Percentiles rank a stretch among this genome's conserved stretches.
phyloP scores from a whole-genome alignment of 2,113 vertebrate genomes.

The Todiramphus chloris region DNA sequence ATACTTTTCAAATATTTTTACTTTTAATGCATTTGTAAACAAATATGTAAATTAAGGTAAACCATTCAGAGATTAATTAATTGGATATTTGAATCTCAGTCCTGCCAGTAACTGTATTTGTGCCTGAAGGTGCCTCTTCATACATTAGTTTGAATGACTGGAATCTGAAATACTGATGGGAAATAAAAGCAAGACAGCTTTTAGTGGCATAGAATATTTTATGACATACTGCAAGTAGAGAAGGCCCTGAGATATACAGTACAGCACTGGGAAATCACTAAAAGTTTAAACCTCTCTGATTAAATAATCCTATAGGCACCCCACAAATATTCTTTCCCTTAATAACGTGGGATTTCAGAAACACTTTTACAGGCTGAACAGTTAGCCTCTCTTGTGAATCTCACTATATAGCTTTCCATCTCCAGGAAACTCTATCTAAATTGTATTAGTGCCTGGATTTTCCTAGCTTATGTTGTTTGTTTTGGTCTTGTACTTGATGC shows the following conservation, averaged over 20 bases:
- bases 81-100: neutral
- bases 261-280: neutral
- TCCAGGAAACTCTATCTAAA: neutral
- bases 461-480: neutral
- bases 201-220: neutral
- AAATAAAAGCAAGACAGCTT: conserved; percentile 15
- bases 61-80: neutral
- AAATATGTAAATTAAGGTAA: neutral
- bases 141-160: neutral
- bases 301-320: neutral
- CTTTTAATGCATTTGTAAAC: neutral
- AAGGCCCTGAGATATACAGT: neutral
- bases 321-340: neutral
- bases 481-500: neutral
- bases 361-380: neutral
- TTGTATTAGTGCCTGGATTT: neutral
- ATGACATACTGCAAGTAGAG: neutral
- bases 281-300: neutral
- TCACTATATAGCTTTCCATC: neutral
- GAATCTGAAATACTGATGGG: neutral
- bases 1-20: neutral
- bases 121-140: neutral
- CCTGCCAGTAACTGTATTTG: neutral
- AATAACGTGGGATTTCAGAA: neutral
- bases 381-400: neutral